Evolutionary conservation across 2,797 vertebrate species (phyloP), one percentile per base, ranked within the genome.

Genomic region (Falco novaeseelandiae): DNA sequence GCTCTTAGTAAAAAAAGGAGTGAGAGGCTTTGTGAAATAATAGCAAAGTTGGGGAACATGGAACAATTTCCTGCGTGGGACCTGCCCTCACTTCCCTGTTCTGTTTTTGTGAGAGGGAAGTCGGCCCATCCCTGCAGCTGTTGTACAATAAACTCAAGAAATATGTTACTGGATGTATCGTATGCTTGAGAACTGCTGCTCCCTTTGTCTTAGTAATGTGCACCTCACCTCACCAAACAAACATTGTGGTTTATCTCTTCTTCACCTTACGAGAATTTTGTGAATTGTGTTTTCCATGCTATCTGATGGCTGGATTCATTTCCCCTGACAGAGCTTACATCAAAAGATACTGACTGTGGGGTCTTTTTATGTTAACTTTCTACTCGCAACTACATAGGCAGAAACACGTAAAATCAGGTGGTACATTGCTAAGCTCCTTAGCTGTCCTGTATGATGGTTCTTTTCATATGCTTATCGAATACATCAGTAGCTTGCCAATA

Each of bases 51-150:
- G 55, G 70, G 85, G 62, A 79, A 89, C 1, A 0, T 84, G 81
- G 67, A 96, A 65, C 81, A 27, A 22, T 93, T 97, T 93, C 58
- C 86, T 95, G 82, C 0, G 1, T 73, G 70, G 70, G 78, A 94
- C 67, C 66, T 93, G 90, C 83, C 91, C 81, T 85, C 48, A 16
- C 90, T 95, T 97, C 93, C 63, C 73, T 0, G 0, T 80, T 95
- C 78, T 92, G 94, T 89, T 96, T 92, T 94, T 87, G 62, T 73
- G 92, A 73, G 92, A 74, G 74, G 74, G 81, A 94, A 89, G 89
- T 91, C 7, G 4, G 78, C 87, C 96, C 90, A 92, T 95, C 95
- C 94, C 79, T 96, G 89, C 91, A 95, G 93, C 93, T 94, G 92
- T 34, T 79, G 73, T 76, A 91, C 82, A 71, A 12, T 86, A 25